These are phyloP conservation scores for Chironex yamaguchii DNA, from an alignment of 30 jellyfish, hydroid and myxozoan species.

Conservation along the genomic window DNA sequence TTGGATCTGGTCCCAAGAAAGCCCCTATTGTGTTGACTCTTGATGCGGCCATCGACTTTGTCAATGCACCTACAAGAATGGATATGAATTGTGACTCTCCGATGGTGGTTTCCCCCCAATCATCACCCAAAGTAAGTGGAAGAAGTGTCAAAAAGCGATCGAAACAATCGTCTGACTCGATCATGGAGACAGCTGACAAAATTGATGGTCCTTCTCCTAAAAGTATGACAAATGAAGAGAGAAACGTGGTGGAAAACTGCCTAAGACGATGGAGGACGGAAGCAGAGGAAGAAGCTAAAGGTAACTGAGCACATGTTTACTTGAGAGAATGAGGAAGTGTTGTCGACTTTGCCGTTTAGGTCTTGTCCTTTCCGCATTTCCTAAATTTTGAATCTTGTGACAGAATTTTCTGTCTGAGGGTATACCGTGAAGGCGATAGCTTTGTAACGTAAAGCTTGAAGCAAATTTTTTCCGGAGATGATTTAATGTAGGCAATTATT, in stretches of 20 bases:
- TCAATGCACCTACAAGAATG: constrained; percentile 10
- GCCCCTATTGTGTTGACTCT: constrained; percentile 38
- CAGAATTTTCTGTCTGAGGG: too few relatives aligned
- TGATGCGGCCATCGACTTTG: constrained; percentile 56
- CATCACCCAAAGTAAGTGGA: constrained; percentile 54
- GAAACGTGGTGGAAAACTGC: constrained; percentile 37
- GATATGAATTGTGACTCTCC: constrained; percentile 41
- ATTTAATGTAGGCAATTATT: too few relatives aligned
- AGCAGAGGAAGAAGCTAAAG: constrained; percentile 52
- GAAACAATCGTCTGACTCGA: not conserved
- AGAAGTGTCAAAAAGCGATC: not conserved
- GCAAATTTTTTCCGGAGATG: too few relatives aligned
- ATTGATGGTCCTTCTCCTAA: constrained; percentile 73
- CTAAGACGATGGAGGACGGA: constrained; percentile 59
- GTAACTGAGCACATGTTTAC: not conserved
- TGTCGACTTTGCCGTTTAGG: not conserved
- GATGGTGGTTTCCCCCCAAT: constrained; percentile 63
- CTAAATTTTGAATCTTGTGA: not conserved
- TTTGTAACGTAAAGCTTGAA: too few relatives aligned
- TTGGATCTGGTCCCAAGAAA: constrained; percentile 61
- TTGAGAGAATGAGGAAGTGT: not conserved
- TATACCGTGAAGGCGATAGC: too few relatives aligned
- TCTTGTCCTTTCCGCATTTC: not conserved
- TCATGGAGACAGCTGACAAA: constrained; percentile 52
- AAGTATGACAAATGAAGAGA: constrained; percentile 48